phyloP scores from a whole-genome alignment of 1,140 invertebrate species.

The Cecropterus lyciades region DNA sequence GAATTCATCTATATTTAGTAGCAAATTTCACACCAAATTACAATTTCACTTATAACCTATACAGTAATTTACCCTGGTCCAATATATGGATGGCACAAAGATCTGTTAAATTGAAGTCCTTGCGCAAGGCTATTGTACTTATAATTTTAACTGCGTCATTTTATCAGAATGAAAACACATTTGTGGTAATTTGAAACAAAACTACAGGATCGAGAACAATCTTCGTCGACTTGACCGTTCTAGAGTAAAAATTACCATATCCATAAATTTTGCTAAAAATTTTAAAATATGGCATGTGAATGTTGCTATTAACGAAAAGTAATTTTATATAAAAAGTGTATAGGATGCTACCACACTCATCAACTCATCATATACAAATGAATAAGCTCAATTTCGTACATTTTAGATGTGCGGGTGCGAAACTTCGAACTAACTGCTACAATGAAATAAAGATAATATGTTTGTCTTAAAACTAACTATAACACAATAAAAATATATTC shows the following conservation, averaged over 20 bases:
- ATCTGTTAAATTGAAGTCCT: conserved; percentile 1
- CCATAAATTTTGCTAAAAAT: not conserved
- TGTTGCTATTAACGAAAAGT: too few relatives aligned
- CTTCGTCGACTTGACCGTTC: conserved; percentile 15
- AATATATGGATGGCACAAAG: conserved; percentile 22
- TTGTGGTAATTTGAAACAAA: conserved; percentile 53
- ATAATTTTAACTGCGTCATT: conserved; percentile 53
- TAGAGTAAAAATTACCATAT: not conserved
- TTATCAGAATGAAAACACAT: conserved; percentile 51
- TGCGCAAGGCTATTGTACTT: conserved; percentile 27
- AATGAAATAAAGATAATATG: too few relatives aligned
- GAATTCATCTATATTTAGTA: conserved; percentile 40
- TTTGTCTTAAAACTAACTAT: too few relatives aligned
- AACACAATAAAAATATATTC: too few relatives aligned
- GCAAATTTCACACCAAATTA: conserved; percentile 47
- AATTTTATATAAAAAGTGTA: too few relatives aligned
- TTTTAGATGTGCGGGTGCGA: too few relatives aligned
- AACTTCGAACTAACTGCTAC: too few relatives aligned
- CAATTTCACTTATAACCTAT: conserved; percentile 53
- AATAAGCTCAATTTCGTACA: too few relatives aligned
- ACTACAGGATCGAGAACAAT: conserved; percentile 27
- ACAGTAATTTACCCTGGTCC: conserved; percentile 36
- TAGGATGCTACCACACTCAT: too few relatives aligned
- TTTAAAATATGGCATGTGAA: too few relatives aligned
- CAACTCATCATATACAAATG: too few relatives aligned